Percentiles rank a stretch among this genome's conserved stretches.
Conservation (phyloP, 2,888 invertebrate species). For the Microchrysa polita region DNA sequence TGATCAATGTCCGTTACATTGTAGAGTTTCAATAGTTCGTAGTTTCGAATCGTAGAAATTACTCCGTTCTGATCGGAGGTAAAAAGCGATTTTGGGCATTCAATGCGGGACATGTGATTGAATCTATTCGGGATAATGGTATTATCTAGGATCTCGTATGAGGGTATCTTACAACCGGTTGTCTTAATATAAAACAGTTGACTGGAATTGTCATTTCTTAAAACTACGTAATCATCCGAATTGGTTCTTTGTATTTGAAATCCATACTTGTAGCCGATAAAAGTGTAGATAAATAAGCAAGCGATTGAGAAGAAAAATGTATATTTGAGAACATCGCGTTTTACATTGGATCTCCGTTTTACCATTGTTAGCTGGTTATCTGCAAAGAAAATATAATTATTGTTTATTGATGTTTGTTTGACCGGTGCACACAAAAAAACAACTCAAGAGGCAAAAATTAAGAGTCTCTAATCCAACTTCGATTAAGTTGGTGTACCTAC, state of each 20-base stretch:
- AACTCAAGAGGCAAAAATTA: no score
- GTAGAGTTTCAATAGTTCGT: conserved; percentile 55
- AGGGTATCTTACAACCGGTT: conserved; percentile 63
- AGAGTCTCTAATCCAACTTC: no score
- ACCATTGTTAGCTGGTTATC: conserved; percentile 6
- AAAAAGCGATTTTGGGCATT: conserved; percentile 57
- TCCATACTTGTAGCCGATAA: conserved; percentile 1
- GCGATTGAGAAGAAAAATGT: conserved; percentile 7
- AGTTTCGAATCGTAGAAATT: conserved; percentile 56
- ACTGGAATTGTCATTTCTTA: conserved; percentile 54
- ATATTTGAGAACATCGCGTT: neutral
- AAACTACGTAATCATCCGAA: conserved; percentile 5
- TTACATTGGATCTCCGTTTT: neutral
- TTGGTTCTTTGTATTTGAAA: conserved; percentile 1
- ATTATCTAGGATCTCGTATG: conserved; percentile 59
- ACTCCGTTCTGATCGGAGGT: conserved; percentile 55
- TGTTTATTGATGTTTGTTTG: no score
- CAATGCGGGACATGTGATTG: conserved; percentile 54
- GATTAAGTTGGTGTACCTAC: no score
- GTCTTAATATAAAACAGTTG: conserved; percentile 62
- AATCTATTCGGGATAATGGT: conserved; percentile 60
- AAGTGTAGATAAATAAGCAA: conserved; percentile 11
- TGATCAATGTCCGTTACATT: conserved; percentile 56
- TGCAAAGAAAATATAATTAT: neutral
- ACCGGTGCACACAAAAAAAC: no score